Base-by-base conservation (phyloP, 2,797 vertebrate genomes). In the Momotus momota region DNA sequence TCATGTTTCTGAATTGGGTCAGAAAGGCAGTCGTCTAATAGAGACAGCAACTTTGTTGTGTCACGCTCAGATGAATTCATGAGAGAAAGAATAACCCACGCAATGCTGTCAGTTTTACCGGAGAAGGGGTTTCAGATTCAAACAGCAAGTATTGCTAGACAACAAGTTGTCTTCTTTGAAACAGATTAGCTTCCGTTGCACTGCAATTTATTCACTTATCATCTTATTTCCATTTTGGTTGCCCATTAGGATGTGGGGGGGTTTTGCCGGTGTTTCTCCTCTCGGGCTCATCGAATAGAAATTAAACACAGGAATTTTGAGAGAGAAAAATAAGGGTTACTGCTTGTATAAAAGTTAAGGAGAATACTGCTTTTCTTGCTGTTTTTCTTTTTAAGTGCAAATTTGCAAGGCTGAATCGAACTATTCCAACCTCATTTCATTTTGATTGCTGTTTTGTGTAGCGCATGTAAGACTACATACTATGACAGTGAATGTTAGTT, bases 1-100 rank as follows among this genome's bases (percentile, higher is more conserved):
- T 97, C 85, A 65, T 88, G 81, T 95, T 97, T 96, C 81, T 96
- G 93, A 97, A 92, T 82, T 95, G 93, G 55, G 73, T 86, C 81
- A 95, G 85, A 96, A 97, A 89, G 52, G 65, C 26, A 74, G 16
- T 94, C 33, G 48, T 91, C 88, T 95, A 94, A 95, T 77, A 93
- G 93, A 95, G 88, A 83, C 41, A 70, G 79, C 41, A 94, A 49
- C 29, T 88, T 92, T 83, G 51, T 51, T 87, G 57, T 92, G 60
- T 75, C 69, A 75, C 12, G 6, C 64, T 92, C 29, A 20, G 35
- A 43, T 66, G 51, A 88, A 94, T 78, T 95, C 22, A 46, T 29
- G 6, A 65, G 61, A 75, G 41, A 84, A 33, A 46, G 40, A 41
- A n/a, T 52, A 66, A 90, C 52, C 25, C 19, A 64, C 78, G n/a